Evolutionary conservation across 2,888 invertebrate genomes (phyloP).

Genomic region (Hypomecis punctinalis): DNA sequence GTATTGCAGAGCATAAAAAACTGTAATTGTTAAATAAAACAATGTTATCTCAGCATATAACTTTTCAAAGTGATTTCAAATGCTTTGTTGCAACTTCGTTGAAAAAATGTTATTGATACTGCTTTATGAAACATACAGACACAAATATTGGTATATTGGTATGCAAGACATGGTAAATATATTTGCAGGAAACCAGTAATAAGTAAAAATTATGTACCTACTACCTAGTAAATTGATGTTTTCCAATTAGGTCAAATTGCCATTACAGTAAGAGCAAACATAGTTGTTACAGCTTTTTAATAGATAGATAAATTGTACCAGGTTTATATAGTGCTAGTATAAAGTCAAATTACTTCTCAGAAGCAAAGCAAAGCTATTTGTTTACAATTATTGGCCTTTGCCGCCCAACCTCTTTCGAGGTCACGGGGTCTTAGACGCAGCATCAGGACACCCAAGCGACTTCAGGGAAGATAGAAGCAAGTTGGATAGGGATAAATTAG

Average conservation of each 20-base stretch:
- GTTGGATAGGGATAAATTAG: constrained; percentile 9
- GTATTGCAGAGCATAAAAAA: too few relatives aligned
- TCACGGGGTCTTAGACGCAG: constrained; percentile 31
- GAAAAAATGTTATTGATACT: too few relatives aligned
- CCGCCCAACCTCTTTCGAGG: constrained; percentile 40
- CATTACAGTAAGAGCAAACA: not conserved
- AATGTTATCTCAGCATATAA: too few relatives aligned
- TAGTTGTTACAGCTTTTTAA: not conserved
- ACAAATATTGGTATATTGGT: not conserved
- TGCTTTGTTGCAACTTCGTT: too few relatives aligned
- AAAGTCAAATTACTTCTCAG: constrained; percentile 16
- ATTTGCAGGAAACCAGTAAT: not conserved
- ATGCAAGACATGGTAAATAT: too few relatives aligned
- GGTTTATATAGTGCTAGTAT: not conserved
- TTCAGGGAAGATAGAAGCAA: not conserved
- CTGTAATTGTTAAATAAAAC: too few relatives aligned
- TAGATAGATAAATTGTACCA: not conserved
- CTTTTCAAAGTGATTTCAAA: too few relatives aligned
- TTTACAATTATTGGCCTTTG: constrained; percentile 37
- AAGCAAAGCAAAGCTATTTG: constrained; percentile 31
- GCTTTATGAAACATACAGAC: not conserved
- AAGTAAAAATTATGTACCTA: too few relatives aligned
- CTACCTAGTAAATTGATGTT: not conserved
- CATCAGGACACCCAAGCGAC: constrained; percentile 16
- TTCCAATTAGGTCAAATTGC: constrained; percentile 10